Percentiles rank a stretch among this genome's conserved stretches.
These are phyloP conservation scores for Aphaenogaster ashmeadi DNA, from an alignment of 1,140 invertebrate genomes.

Conservation along the genomic window DNA sequence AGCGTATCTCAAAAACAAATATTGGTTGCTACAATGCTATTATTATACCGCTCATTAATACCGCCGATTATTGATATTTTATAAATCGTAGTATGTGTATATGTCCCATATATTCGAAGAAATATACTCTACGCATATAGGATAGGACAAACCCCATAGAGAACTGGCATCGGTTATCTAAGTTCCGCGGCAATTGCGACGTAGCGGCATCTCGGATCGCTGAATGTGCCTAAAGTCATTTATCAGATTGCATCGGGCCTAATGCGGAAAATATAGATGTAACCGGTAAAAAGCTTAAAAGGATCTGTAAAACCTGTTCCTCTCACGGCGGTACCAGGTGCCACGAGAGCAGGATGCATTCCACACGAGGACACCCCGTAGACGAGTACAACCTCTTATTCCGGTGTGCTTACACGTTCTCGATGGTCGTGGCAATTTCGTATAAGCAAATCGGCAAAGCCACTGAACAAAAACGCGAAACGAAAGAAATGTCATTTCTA, in stretches of 20 bases:
- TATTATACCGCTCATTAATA: background rate
- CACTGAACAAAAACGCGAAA: constrained; percentile 3
- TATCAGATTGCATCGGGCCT: constrained; percentile 48
- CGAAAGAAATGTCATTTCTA: background rate
- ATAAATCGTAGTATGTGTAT: background rate
- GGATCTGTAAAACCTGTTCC: constrained; percentile 40
- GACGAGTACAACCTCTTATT: constrained; percentile 45
- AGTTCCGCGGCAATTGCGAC: constrained; percentile 1
- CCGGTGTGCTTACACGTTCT: constrained; percentile 51
- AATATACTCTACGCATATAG: background rate
- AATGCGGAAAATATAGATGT: constrained; percentile 40
- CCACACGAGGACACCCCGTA: constrained; percentile 48
- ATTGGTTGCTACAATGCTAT: background rate
- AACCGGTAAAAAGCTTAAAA: constrained; percentile 35
- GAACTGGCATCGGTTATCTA: background rate
- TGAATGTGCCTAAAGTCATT: constrained; percentile 39
- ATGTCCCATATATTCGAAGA: background rate
- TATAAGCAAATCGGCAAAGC: constrained; percentile 65
- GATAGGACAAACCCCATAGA: constrained; percentile 8
- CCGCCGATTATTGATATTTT: background rate
- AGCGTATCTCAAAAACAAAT: background rate
- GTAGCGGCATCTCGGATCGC: constrained; percentile 15
- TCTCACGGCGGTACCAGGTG: background rate
- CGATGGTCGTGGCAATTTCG: constrained; percentile 52
- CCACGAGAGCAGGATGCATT: constrained; percentile 22